Evolutionary conservation across 1,140 invertebrate genomes (phyloP).

Genomic region (Bombus difficillimus): DNA sequence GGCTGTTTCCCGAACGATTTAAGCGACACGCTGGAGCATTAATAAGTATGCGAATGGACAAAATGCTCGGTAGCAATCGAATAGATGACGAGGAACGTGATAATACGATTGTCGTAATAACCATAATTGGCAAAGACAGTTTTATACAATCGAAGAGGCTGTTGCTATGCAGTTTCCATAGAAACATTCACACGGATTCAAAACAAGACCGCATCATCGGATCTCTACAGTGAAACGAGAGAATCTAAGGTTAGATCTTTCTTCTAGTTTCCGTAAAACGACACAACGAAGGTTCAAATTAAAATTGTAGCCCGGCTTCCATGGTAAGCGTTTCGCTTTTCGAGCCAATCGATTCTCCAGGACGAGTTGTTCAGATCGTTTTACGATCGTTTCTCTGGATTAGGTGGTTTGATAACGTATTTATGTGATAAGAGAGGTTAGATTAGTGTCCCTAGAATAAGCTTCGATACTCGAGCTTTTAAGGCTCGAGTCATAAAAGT

Average conservation of each 20-base stretch:
- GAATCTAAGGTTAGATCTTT: neutral
- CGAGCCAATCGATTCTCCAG: neutral
- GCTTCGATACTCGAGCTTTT: neutral
- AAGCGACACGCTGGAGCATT: neutral
- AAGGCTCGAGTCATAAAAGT: neutral
- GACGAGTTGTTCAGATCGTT: neutral
- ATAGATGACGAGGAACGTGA: neutral
- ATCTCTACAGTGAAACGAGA: slow-evolving; percentile 5
- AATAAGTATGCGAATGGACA: slow-evolving; percentile 41
- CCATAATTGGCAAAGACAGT: neutral
- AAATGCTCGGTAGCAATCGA: neutral
- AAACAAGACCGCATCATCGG: slow-evolving; percentile 1
- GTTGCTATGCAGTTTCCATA: slow-evolving; percentile 9
- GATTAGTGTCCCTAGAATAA: too few species aligned
- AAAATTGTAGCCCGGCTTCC: neutral
- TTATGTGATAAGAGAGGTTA: neutral
- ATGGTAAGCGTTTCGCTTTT: neutral
- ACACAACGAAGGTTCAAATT: neutral
- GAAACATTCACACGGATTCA: neutral
- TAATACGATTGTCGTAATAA: slow-evolving; percentile 32
- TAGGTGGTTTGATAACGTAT: neutral
- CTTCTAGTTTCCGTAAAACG: neutral
- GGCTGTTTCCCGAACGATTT: neutral
- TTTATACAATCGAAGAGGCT: neutral
- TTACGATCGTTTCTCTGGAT: neutral